These are phyloP conservation scores for Hyphantria cunea DNA, from an alignment of 1,140 invertebrate species.

Conservation along the genomic window DNA sequence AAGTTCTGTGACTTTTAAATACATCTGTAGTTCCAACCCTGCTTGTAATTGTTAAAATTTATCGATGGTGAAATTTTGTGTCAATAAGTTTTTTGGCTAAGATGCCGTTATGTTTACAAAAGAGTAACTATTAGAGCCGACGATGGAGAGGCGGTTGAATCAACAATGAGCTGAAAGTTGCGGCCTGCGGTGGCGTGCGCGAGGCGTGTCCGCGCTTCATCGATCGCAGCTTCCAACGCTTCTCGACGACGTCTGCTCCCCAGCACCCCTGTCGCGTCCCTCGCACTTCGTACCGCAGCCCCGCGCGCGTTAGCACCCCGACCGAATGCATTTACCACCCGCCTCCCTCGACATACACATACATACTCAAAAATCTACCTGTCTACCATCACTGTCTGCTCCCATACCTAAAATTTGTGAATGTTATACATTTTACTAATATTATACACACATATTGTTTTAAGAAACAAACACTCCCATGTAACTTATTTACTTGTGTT, in stretches of 20 bases:
- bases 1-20: slow-evolving; percentile 1
- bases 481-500: background rate
- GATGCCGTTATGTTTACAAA: no score
- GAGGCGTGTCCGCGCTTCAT: slow-evolving; percentile 80
- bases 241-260: slow-evolving; percentile 74
- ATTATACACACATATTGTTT: slow-evolving; percentile 17
- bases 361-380: slow-evolving; percentile 51
- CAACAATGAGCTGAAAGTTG: slow-evolving; percentile 57
- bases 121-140: background rate
- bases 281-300: slow-evolving; percentile 33
- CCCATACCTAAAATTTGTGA: slow-evolving; percentile 38
- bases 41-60: no score
- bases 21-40: no score
- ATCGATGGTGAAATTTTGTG: no score
- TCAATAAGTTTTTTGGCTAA: no score
- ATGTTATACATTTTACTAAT: no score
- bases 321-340: slow-evolving; percentile 79
- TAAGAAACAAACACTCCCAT: slow-evolving; percentile 25
- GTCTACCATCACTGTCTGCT: slow-evolving; percentile 54
- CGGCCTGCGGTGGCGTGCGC: slow-evolving; percentile 61
- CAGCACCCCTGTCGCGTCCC: slow-evolving; percentile 37
- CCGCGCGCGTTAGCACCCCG: slow-evolving; percentile 74
- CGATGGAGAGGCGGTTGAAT: slow-evolving; percentile 48
- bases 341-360: slow-evolving; percentile 50
- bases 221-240: slow-evolving; percentile 78